These are phyloP conservation scores for Stictonetta naevosa DNA, from an alignment of 2,113 vertebrate species.

Conservation along the genomic window DNA sequence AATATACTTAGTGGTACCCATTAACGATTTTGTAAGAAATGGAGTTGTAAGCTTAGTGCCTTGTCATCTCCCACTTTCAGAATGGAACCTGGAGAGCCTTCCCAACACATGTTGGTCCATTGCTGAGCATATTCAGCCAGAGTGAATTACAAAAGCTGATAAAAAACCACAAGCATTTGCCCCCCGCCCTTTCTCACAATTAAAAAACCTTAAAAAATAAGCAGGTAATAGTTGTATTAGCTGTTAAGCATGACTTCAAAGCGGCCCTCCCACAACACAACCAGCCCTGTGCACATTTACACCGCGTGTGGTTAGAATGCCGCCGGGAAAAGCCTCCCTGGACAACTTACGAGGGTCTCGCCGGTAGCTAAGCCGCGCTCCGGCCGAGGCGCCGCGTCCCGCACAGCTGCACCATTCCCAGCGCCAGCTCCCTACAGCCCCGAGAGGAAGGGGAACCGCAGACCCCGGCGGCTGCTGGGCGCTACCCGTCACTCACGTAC, in stretches of 20 bases:
- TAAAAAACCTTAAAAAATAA: neutral
- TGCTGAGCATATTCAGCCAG: neutral
- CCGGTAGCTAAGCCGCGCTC: neutral
- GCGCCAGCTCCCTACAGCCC: neutral
- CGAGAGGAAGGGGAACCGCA: too few relatives aligned
- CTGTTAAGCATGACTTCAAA: neutral
- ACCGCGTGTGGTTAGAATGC: neutral
- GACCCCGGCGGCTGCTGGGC: too few relatives aligned
- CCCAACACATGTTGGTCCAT: neutral
- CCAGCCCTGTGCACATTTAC: neutral
- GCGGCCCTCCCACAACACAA: neutral
- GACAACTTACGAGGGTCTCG: neutral
- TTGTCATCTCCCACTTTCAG: neutral
- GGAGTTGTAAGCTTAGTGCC: neutral
- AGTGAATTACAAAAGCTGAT: neutral
- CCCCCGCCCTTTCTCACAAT: neutral
- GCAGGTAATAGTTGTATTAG: neutral
- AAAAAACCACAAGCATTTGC: fast-evolving
- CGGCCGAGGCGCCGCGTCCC: neutral
- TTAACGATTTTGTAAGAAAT: neutral
- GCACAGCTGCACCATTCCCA: constrained; percentile 23
- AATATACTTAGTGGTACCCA: neutral
- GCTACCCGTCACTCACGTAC: too few relatives aligned
- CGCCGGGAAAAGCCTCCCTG: neutral
- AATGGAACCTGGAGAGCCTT: neutral